Evolutionary conservation across 2,113 vertebrate species (phyloP), one percentile per base, ranked within the genome.

Genomic region (Blennius ocellaris): DNA sequence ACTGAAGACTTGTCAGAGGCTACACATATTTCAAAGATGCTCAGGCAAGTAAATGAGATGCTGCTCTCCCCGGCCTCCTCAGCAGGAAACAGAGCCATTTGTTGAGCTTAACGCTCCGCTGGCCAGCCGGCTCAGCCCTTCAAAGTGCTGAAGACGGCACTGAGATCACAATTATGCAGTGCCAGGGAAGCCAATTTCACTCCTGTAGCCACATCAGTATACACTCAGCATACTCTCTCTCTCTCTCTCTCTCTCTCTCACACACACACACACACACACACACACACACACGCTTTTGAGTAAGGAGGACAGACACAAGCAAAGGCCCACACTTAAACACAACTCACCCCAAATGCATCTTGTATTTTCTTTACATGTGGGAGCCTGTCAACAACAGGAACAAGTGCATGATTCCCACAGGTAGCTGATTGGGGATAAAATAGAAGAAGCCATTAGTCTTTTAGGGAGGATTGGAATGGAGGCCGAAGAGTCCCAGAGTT

Each of bases 61-160:
- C 83, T 21, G 67, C 81, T 87, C 66, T 80, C 66, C 63, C 73
- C 58, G 48, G 80, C 75, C 70, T 77, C 81, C 68, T 83, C 84
- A 74, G 85, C 82, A 78, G 87, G 86, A 91, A 91, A 90, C 86
- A 54, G 81, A 88, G 83, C 78, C 85, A 82, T 93, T 91, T 91
- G 87, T 85, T 85, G 78, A 68, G 87, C 88, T 89, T 81, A 88
- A 89, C 61, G 84, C 89, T 86, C 49, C 21, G 51, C 84, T 90
- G 89, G 58, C 70, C 87, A 71, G 71, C 52, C 45, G 3, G 65
- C 82, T 86, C 60, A 78, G 70, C 61, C 74, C 80, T 76, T 86
- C 82, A 86, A 81, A 80, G 76, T 74, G 11, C 82, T 76, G 79
- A 87, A 76, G 79, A 86, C 40, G 1, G 14, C 68, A 60, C 83